These are phyloP conservation scores for Agrypnus murinus DNA, from an alignment of 2,888 invertebrate species.

Conservation along the genomic window DNA sequence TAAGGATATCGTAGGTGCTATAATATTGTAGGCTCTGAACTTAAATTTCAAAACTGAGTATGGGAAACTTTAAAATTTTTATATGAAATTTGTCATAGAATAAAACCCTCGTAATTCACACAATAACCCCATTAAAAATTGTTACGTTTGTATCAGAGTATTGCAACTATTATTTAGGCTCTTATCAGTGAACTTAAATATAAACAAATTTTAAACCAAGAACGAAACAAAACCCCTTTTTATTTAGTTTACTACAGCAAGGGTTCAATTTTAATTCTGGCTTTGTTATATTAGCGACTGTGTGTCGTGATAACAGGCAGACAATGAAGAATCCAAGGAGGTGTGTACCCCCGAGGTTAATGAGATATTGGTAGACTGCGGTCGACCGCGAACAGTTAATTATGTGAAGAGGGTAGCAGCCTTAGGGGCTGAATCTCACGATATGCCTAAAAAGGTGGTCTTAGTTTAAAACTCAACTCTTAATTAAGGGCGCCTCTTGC, in stretches of 20 bases:
- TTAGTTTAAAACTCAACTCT: constrained; percentile 47
- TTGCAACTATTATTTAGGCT: too few relatives aligned
- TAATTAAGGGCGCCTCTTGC: constrained; percentile 46
- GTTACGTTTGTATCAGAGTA: too few relatives aligned
- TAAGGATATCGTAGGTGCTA: too few relatives aligned
- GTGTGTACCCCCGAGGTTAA: constrained; percentile 66
- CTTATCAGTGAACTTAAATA: too few relatives aligned
- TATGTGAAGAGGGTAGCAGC: constrained; percentile 65
- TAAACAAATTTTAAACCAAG: too few relatives aligned
- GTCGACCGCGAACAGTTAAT: constrained; percentile 66
- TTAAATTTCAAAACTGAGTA: too few relatives aligned
- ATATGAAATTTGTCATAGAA: too few relatives aligned
- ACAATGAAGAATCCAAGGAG: constrained; percentile 61
- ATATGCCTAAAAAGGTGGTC: constrained; percentile 47
- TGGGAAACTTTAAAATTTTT: too few relatives aligned
- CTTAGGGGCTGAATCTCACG: constrained; percentile 53
- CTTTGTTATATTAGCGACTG: constrained; percentile 46
- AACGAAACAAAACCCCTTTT: too few relatives aligned
- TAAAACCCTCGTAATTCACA: too few relatives aligned
- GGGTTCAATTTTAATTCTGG: constrained; percentile 40
- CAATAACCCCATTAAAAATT: too few relatives aligned
- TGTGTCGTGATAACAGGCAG: constrained; percentile 55
- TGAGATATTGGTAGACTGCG: constrained; percentile 66
- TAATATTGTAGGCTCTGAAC: too few relatives aligned
- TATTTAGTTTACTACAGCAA: background rate